Base-by-base conservation (phyloP, 2,888 invertebrate species). In the Phortica okadai region DNA sequence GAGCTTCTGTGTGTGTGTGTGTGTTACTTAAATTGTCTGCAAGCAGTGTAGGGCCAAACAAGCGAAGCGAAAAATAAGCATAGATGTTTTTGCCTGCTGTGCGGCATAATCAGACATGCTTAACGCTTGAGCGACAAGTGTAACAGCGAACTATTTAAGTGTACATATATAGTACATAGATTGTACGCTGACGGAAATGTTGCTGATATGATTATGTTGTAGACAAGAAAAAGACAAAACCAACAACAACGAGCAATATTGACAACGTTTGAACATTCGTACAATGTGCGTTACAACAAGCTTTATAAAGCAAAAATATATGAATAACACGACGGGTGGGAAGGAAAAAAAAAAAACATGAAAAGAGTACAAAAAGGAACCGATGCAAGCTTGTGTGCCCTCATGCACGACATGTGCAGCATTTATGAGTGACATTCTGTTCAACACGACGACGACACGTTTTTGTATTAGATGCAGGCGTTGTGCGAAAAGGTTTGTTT, bases 181-280 rank as follows among this genome's bases (percentile, higher is more conserved):
- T 50, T 8, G 10, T 11, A 50, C 41, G 45, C 16, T 69, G 69
- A 45, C 45, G 33, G 45, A 69, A 69, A 69, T 69, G 69, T 50
- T 69, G 69, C 69, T 69, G 45, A 69, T 69, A 69, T 69, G 69
- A 69, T 69, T 50, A 69, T 69, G 21, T 45, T 69, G 45, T 44
- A 16, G 69, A 69, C 69, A 69, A 69, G 69, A 50, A n/a, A 69
- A 45, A 21, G 45, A 69, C 69, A 69, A 69, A 16, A 45, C 44
- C 1, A 50, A 16, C 41, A 67, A 67, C 67, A 67, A 67, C 67
- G 21, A 21, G 59, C 59, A 59, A 21, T 59, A 59, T 59, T 59
- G 16, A 25, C 59, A 59, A 59, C 25, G 16, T 25, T 25, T 42
- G 42, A 44, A 21, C 69, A 45, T 16, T 16, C 8, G 25, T 25